Percentiles rank a stretch among this genome's conserved stretches.
Conservation (phyloP, 2,797 vertebrate species). For the Falco rusticolus region DNA sequence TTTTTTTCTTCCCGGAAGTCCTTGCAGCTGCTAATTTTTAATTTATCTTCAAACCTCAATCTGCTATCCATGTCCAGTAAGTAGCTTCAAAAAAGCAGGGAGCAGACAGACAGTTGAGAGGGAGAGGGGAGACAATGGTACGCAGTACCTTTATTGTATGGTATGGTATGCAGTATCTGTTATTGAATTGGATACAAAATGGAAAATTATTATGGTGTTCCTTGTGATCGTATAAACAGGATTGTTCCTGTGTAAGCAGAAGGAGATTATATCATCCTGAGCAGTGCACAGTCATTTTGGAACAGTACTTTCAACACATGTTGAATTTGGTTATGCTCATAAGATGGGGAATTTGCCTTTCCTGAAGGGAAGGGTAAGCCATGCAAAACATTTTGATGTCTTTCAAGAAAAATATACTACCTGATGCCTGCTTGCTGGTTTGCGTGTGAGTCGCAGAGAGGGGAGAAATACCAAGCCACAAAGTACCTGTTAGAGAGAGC, state of each 20-base stretch:
- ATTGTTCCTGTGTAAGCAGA: not conserved
- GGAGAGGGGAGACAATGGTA: not conserved
- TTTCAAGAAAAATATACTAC: not conserved
- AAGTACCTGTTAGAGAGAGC: not conserved
- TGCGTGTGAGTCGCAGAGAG: not conserved
- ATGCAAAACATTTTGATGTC: not conserved
- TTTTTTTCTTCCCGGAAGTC: not conserved
- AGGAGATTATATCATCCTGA: not conserved
- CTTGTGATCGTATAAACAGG: not conserved
- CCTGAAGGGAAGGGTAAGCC: not conserved
- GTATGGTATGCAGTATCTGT: not conserved
- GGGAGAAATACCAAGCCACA: not conserved
- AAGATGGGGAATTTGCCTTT: not conserved
- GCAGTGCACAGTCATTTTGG: not conserved
- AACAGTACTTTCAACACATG: not conserved
- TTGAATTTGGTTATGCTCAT: not conserved
- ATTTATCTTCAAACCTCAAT: not conserved
- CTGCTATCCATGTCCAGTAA: not conserved
- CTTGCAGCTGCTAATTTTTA: not conserved
- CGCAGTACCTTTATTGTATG: not conserved
- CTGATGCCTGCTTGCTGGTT: not conserved
- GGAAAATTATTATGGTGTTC: not conserved
- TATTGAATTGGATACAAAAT: not conserved
- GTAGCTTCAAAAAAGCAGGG: not conserved
- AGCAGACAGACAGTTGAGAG: not conserved